A percentile compares a stretch with the other conserved stretches of the same genome.
Evolutionary conservation across 2,797 vertebrate genomes (phyloP).

Genomic region (Premnoplex brunnescens): DNA sequence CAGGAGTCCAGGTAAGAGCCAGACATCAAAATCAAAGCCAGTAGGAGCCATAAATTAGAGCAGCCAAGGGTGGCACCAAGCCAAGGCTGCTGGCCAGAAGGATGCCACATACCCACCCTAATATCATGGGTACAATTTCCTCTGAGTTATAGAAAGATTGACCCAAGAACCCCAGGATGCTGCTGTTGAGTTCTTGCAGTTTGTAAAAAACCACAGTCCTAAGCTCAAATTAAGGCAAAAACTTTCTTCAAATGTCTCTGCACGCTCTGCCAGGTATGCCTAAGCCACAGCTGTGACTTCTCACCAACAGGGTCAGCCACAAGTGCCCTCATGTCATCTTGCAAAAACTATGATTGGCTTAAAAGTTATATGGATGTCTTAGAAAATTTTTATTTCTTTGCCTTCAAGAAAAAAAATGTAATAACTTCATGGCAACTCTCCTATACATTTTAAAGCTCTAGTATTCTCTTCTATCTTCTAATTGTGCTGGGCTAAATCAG

Average conservation of each 20-base stretch:
- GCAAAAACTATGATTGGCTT: neutral
- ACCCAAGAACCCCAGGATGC: neutral
- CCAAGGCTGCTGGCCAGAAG: neutral
- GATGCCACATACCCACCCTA: fast-evolving
- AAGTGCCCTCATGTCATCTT: neutral
- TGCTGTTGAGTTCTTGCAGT: neutral
- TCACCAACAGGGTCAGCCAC: neutral
- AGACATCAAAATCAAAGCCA: neutral
- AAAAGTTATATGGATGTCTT: neutral
- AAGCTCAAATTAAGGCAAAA: neutral
- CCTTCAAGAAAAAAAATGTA: neutral
- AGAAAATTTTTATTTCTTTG: neutral
- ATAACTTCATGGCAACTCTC: neutral
- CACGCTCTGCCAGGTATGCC: neutral
- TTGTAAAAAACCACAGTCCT: neutral
- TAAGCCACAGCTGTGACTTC: neutral
- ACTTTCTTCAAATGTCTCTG: neutral
- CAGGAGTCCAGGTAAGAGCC: neutral
- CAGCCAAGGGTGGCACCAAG: neutral
- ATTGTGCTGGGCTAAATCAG: neutral
- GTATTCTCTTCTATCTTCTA: neutral
- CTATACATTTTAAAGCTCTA: neutral
- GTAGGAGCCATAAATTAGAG: neutral
- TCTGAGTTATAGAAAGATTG: neutral
- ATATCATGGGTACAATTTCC: neutral